These are phyloP conservation scores for Champsocephalus gunnari DNA, from an alignment of 2,797 vertebrate genomes.

Conservation along the genomic window DNA sequence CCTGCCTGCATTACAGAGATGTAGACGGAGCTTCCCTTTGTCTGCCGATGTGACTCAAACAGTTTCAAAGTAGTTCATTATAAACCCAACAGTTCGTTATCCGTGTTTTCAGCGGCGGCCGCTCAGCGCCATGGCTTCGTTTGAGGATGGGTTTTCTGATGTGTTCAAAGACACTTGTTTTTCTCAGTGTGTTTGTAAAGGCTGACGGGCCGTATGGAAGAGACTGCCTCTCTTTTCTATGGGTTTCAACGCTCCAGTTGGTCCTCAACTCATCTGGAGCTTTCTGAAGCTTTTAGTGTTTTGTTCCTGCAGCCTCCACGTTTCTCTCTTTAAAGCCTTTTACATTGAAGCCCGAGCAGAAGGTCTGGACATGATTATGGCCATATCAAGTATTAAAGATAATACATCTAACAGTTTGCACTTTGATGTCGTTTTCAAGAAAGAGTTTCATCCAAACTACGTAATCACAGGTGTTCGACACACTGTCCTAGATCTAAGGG, in stretches of 20 bases:
- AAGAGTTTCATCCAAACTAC: too few relatives aligned
- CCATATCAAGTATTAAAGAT: neutral
- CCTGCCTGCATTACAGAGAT: neutral
- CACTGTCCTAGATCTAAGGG: too few relatives aligned
- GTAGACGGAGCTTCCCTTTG: constrained; percentile 7
- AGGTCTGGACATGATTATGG: neutral
- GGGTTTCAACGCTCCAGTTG: neutral
- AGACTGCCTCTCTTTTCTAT: constrained; percentile 31
- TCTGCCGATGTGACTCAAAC: constrained; percentile 2
- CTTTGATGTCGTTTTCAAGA: neutral
- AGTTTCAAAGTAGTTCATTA: constrained; percentile 20
- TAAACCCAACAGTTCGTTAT: constrained; percentile 17
- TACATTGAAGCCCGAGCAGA: neutral
- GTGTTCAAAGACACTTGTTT: constrained; percentile 39
- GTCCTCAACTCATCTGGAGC: neutral
- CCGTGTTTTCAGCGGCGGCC: neutral
- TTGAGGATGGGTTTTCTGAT: constrained; percentile 28
- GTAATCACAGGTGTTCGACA: too few relatives aligned
- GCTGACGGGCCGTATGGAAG: constrained; percentile 48
- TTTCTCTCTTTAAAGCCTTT: neutral
- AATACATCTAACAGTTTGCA: neutral
- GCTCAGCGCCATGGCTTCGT: constrained; percentile 15
- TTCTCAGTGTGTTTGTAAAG: constrained; percentile 36
- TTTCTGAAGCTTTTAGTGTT: neutral
- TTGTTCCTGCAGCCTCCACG: neutral